These are phyloP conservation scores for Ornithoptera priamus DNA, from an alignment of 2,888 invertebrate species.

Conservation along the genomic window DNA sequence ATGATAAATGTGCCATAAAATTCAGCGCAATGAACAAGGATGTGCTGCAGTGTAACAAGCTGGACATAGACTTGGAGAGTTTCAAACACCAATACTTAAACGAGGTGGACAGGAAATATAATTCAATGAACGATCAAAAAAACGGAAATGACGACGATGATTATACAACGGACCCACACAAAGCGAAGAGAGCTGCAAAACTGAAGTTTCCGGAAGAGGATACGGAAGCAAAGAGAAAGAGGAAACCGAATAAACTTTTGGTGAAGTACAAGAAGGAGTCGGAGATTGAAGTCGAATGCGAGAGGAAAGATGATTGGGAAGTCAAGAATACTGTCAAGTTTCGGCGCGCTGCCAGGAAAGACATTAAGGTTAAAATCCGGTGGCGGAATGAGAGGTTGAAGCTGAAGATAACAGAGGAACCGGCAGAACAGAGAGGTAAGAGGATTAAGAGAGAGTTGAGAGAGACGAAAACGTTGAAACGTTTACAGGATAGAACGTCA, in stretches of 20 bases:
- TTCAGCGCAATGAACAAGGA: constrained; percentile 52
- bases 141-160: background rate
- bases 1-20: constrained; percentile 46
- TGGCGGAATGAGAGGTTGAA: constrained; percentile 47
- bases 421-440: constrained; percentile 22
- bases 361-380: constrained; percentile 55
- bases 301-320: background rate
- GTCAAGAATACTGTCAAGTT: background rate
- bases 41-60: constrained; percentile 37
- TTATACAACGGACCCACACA: background rate
- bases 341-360: constrained; percentile 27
- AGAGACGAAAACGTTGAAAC: background rate
- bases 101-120: constrained; percentile 47
- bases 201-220: constrained; percentile 5
- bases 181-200: constrained; percentile 6
- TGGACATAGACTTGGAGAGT: constrained; percentile 56
- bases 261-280: constrained; percentile 31
- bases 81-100: constrained; percentile 61
- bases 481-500: too few relatives aligned
- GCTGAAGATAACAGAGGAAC: constrained; percentile 43
- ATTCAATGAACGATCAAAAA: background rate
- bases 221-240: constrained; percentile 26
- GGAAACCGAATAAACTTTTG: constrained; percentile 33
- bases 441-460: background rate
- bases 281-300: background rate